Percentiles rank a stretch among this genome's conserved stretches.
These are phyloP conservation scores for Eriocheir sinensis DNA, from an alignment of 1,140 invertebrate species.

Conservation along the genomic window DNA sequence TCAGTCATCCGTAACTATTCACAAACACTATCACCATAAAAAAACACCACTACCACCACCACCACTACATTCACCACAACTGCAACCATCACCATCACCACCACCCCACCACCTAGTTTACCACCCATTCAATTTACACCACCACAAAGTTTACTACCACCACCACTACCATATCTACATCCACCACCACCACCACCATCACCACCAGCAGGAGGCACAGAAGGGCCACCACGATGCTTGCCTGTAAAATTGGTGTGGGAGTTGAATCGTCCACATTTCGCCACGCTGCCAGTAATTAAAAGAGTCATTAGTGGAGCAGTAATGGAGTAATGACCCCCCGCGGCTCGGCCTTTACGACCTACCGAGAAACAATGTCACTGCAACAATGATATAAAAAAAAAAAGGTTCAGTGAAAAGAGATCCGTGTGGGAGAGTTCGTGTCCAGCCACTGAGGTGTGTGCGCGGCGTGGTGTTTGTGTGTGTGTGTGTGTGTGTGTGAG, in stretches of 20 bases:
- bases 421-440: neutral
- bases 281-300: neutral
- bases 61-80: neutral
- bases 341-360: neutral
- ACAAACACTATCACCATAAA: too few species aligned
- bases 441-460: neutral
- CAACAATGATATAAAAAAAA: conserved; percentile 13
- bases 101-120: neutral
- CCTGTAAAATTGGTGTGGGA: neutral
- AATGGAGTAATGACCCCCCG: neutral
- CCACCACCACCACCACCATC: neutral
- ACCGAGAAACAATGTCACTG: neutral
- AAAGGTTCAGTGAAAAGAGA: neutral
- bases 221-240: neutral
- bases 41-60: neutral
- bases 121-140: neutral
- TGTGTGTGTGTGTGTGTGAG: too few species aligned
- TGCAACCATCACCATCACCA: neutral
- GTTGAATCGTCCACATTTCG: neutral
- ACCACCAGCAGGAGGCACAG: neutral
- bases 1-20: too few species aligned
- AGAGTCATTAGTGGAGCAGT: neutral
- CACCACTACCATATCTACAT: too few species aligned
- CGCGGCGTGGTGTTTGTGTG: neutral
- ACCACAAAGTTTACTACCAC: too few species aligned